Evolutionary conservation across 2,888 invertebrate genomes (phyloP), one percentile per base, ranked within the genome.

Genomic region (Mycalesis mineus): DNA sequence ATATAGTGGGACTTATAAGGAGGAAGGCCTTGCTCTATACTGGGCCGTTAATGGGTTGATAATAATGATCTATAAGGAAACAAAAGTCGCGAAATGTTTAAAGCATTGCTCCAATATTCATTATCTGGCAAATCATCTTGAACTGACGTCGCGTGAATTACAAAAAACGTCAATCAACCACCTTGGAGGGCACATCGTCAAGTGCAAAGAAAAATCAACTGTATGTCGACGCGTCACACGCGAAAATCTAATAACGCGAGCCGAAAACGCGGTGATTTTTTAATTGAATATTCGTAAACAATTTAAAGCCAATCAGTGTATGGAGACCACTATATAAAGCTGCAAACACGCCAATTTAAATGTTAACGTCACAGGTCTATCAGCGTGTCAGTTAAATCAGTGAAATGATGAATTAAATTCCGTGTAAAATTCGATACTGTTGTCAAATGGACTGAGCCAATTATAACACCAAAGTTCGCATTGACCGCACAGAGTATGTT

Each of bases 401-500:
- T 65, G 67, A 76, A 76, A 76, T 80, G 73, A 80, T 75, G 72
- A 75, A 78, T 81, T 77, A 75, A 80, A 80, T 77, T 70, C 64
- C 63, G 65, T 68, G 70, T 75, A 73, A 76, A 77, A 75, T 68
- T 71, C 66, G 68, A 63, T 72, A 71, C 66, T 65, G 71, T 65
- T 69, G 66, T 63, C 68, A 66, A 71, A 65, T 67, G 63, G 68
- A 63, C 62, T 69, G 58, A 68, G 71, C 75, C 72, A 78, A 81
- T 82, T 79, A 76, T 78, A 74, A 75, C 73, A 77, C 75, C 70
- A 69, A 65, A 67, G 52, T 61, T 59, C 40, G 52, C 55, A 57
- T 52, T 55, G 52, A 57, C 51, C 57, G 58, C 51, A 44, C 47
- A n/a, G 29, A 37, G 40, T 40, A 17, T 22, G 41, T 42, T 36